phyloP scores from a whole-genome alignment of 2,888 invertebrate species.

The Slavum lentiscoides region DNA sequence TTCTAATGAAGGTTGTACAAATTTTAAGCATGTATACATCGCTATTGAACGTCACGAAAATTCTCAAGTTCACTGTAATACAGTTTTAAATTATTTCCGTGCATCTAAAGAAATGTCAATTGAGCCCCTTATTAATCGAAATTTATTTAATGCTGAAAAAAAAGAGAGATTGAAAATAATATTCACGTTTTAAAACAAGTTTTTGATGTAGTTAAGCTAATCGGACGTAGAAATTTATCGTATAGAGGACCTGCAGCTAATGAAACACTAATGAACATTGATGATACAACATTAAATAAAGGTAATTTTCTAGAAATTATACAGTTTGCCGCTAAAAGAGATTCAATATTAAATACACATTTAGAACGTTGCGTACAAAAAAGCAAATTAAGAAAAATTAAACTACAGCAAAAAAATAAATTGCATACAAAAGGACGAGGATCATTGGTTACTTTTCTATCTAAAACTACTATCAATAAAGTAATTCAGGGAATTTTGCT shows the following conservation, averaged over 20 bases:
- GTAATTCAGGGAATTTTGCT: neutral
- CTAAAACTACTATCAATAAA: neutral
- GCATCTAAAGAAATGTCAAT: conserved; percentile 4
- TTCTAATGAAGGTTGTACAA: neutral
- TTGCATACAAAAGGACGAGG: neutral
- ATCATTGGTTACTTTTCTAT: conserved; percentile 1
- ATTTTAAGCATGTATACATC: neutral
- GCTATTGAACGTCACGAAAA: conserved; percentile 22
- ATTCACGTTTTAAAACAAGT: neutral
- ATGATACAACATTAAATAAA: conserved; percentile 1
- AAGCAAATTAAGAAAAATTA: neutral
- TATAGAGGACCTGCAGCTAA: neutral
- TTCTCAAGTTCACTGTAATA: neutral
- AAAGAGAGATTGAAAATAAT: neutral
- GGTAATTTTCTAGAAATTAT: neutral
- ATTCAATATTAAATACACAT: neutral
- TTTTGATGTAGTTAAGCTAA: neutral
- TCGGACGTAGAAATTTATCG: neutral
- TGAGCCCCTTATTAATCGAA: conserved; percentile 5
- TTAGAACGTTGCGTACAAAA: neutral
- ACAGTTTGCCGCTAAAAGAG: neutral
- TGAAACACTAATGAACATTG: neutral
- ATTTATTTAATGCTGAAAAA: neutral
- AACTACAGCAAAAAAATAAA: neutral
- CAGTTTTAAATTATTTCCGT: neutral